These are phyloP conservation scores for Parnassius smintheus DNA, from an alignment of 2,888 invertebrate species.

Conservation along the genomic window DNA sequence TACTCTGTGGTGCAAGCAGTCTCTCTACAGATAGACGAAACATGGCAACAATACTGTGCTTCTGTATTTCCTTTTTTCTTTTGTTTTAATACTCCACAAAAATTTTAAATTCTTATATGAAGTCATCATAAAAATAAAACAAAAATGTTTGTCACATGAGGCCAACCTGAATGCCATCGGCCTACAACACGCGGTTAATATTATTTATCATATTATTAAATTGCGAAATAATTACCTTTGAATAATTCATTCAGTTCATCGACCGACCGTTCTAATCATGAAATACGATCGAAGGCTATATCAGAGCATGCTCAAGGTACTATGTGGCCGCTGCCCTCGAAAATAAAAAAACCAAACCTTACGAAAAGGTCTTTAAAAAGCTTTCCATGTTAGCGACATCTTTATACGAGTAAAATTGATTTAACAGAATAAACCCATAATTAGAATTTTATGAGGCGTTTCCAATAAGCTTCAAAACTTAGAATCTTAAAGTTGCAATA, in stretches of 20 bases:
- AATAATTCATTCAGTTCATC: slow-evolving; percentile 54
- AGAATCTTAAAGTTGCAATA: no score
- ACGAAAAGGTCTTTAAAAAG: slow-evolving; percentile 39
- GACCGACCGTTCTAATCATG: slow-evolving; percentile 61
- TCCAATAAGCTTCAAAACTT: no score
- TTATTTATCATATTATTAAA: slow-evolving; percentile 32
- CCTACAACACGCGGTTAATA: slow-evolving; percentile 15
- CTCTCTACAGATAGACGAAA: background rate
- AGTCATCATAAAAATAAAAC: background rate
- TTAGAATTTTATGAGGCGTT: no score
- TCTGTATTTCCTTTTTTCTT: background rate
- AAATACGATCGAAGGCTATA: slow-evolving; percentile 67
- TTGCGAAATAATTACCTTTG: slow-evolving; percentile 38
- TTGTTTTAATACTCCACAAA: background rate
- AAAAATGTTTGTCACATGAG: slow-evolving; percentile 13
- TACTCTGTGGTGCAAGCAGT: background rate
- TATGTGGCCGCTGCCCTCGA: slow-evolving; percentile 50
- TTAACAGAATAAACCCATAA: no score
- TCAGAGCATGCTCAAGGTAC: slow-evolving; percentile 51
- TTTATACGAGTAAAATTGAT: no score
- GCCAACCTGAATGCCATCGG: slow-evolving; percentile 16
- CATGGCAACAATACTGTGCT: background rate
- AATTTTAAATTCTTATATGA: background rate
- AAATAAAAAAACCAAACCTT: slow-evolving; percentile 35
- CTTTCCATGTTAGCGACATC: background rate